Evolutionary conservation across 1,140 invertebrate species (phyloP).

Genomic region (Whitmania pigra): DNA sequence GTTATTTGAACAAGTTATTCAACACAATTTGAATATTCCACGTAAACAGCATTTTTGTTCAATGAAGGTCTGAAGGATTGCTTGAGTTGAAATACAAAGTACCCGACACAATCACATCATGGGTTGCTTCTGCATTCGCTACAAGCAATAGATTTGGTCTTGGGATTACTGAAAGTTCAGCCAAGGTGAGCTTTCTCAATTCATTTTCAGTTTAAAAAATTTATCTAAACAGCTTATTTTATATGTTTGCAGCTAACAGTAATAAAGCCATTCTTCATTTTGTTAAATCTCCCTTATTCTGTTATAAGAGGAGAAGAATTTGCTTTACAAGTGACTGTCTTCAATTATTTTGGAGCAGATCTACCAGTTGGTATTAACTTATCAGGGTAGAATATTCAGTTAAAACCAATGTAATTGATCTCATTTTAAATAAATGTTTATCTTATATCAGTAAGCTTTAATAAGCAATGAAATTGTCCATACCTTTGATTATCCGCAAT

Average conservation of each 20-base stretch:
- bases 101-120: slow-evolving; percentile 80
- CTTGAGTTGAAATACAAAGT: slow-evolving; percentile 48
- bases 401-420: too few relatives aligned
- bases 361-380: slow-evolving; percentile 42
- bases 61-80: slow-evolving; percentile 42
- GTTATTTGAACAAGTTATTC: background rate
- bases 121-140: slow-evolving; percentile 68
- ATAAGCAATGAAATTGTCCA: too few relatives aligned
- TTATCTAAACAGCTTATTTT: background rate
- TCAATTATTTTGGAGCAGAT: slow-evolving; percentile 74
- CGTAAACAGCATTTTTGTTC: background rate
- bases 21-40: background rate
- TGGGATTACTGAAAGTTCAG: too few relatives aligned
- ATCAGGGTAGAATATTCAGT: background rate
- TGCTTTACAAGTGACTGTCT: slow-evolving; percentile 74
- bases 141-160: too few relatives aligned
- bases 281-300: slow-evolving; percentile 71
- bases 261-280: slow-evolving; percentile 75
- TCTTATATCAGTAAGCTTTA: too few relatives aligned
- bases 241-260: slow-evolving; percentile 54
- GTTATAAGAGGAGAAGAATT: slow-evolving; percentile 80
- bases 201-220: too few relatives aligned
- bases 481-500: too few relatives aligned
- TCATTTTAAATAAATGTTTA: too few relatives aligned
- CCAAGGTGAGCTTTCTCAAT: too few relatives aligned